Conservation (phyloP, 2,888 invertebrate genomes). For the Sminthurinus aureus region DNA sequence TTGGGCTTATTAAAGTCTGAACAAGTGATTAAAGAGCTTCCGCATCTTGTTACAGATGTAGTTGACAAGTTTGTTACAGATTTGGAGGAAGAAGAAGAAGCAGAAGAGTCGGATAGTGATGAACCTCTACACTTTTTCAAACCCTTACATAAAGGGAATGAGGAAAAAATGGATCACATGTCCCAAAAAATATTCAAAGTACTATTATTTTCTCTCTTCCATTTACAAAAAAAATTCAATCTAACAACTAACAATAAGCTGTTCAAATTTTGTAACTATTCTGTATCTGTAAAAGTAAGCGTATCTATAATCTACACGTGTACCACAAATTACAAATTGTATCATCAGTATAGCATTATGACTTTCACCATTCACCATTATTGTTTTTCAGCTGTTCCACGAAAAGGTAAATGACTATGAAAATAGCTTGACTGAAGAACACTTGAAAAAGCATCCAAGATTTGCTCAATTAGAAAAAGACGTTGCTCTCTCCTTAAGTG, state of each 20-base stretch:
- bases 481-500: constrained; percentile 11
- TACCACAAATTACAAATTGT: neutral
- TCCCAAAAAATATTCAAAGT: constrained; percentile 27
- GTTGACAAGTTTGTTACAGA: constrained; percentile 30
- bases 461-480: constrained; percentile 15
- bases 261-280: too few relatives aligned
- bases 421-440: constrained; percentile 20
- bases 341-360: neutral
- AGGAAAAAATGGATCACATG: constrained; percentile 26
- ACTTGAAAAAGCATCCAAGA: constrained; percentile 17
- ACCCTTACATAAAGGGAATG: constrained; percentile 9
- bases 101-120: neutral
- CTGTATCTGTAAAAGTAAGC: too few relatives aligned
- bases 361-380: neutral
- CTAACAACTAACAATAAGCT: too few relatives aligned
- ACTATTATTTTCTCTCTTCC: neutral
- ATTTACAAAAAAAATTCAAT: neutral
- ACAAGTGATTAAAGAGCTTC: constrained; percentile 28
- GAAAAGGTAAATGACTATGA: constrained; percentile 24
- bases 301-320: neutral
- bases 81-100: constrained; percentile 19
- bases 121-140: constrained; percentile 22
- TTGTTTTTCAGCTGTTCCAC: constrained; percentile 12
- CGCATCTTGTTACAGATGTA: constrained; percentile 21
- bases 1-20: constrained; percentile 28